Conservation (phyloP, 2,888 invertebrate species). For the Parthenolecanium corni region DNA sequence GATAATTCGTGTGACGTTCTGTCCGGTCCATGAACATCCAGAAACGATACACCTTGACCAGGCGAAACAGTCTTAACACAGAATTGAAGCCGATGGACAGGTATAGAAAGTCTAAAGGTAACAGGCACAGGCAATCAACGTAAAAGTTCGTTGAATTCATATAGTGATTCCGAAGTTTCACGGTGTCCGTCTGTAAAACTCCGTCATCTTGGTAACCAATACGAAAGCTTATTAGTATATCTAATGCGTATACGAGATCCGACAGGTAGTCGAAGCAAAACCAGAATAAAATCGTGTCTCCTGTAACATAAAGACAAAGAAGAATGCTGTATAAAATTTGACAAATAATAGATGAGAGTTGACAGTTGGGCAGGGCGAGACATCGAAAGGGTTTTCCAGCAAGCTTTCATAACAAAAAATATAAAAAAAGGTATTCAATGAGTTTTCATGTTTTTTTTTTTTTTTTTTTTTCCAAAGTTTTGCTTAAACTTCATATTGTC, state of each 20-base stretch:
- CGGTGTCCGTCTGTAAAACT: conserved; percentile 89
- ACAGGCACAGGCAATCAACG: conserved; percentile 93
- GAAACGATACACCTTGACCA: conserved; percentile 95
- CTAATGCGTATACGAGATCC: conserved; percentile 89
- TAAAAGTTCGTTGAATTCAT: conserved; percentile 97
- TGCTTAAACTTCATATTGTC: no score
- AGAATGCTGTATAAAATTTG: no score
- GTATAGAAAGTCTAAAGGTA: conserved; percentile 96
- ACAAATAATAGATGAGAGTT: no score
- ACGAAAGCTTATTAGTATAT: conserved; percentile 94
- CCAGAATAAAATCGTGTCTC: conserved; percentile 82
- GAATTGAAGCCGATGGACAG: conserved; percentile 95
- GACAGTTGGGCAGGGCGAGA: no score
- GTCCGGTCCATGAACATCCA: conserved; percentile 98
- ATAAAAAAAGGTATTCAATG: no score
- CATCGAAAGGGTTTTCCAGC: no score
- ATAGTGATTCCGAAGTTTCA: conserved; percentile 87
- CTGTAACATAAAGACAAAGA: conserved; percentile 39
- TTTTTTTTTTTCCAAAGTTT: no score
- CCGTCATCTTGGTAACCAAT: conserved; percentile 97
- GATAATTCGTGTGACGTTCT: conserved; percentile 96
- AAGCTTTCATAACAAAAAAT: no score
- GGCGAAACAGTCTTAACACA: conserved; percentile 84
- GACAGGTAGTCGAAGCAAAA: conserved; percentile 94
- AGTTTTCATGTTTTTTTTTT: no score